These are phyloP conservation scores for Catamblyrhynchus diadema DNA, from an alignment of 2,797 vertebrate genomes.

Conservation along the genomic window DNA sequence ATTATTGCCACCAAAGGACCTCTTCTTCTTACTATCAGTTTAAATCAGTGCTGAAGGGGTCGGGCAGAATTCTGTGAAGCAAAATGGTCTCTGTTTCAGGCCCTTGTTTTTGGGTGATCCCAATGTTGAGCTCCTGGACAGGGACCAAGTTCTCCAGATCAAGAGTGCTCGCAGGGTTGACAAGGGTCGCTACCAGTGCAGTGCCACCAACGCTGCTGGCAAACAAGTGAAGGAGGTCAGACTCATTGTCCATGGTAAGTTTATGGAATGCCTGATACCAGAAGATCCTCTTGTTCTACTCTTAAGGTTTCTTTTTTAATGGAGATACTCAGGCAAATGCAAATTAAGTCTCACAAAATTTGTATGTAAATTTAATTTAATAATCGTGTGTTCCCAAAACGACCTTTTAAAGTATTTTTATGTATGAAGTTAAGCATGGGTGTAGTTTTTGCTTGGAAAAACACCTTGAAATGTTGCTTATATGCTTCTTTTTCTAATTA, in stretches of 20 bases:
- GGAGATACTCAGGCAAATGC: not conserved
- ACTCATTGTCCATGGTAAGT: slow-evolving; percentile 85
- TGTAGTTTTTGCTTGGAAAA: not conserved
- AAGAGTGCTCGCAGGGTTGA: slow-evolving; percentile 86
- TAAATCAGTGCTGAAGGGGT: not conserved
- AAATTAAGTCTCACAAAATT: not conserved
- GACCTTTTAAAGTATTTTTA: not conserved
- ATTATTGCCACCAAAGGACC: not conserved
- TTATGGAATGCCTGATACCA: not conserved
- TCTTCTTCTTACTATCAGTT: not conserved
- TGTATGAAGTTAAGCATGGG: not conserved
- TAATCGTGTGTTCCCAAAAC: not conserved
- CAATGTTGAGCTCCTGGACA: slow-evolving; percentile 83
- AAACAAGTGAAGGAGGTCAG: slow-evolving; percentile 88
- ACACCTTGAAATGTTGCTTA: not conserved
- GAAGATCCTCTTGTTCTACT: not conserved
- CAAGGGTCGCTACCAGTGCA: slow-evolving; percentile 91
- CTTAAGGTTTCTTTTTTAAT: not conserved
- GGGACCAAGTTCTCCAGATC: slow-evolving; percentile 85
- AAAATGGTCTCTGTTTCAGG: slow-evolving; percentile 71
- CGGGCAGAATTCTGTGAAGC: not conserved
- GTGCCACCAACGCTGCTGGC: slow-evolving; percentile 86
- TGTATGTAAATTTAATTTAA: not conserved
- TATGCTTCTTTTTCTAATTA: not conserved
- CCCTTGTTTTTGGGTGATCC: slow-evolving; percentile 87